Conservation (phyloP, 2,113 vertebrate species). For the Epinephelus lanceolatus region DNA sequence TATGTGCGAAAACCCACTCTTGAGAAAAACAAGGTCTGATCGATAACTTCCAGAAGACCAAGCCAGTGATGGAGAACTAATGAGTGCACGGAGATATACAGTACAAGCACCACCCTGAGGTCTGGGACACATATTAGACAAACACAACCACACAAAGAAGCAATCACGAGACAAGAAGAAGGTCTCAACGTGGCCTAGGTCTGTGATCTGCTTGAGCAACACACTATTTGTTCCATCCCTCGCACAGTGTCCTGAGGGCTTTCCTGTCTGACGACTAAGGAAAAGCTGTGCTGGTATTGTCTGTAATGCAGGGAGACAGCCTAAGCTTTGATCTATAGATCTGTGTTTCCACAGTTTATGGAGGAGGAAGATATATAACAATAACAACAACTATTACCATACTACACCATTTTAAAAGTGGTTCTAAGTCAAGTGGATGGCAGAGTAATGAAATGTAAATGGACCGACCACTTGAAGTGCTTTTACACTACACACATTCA, state of each 20-base stretch:
- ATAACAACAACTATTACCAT: no score
- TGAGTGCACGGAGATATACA: conserved; percentile 11
- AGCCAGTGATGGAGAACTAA: conserved; percentile 19
- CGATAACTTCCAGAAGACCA: neutral
- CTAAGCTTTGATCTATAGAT: conserved; percentile 38
- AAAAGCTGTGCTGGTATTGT: conserved; percentile 37
- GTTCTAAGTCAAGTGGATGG: no score
- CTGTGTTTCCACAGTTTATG: conserved; percentile 1
- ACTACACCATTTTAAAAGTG: no score
- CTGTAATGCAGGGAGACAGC: conserved; percentile 20
- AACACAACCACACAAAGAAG: conserved; percentile 39
- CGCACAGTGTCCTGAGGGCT: conserved; percentile 46
- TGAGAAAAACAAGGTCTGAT: neutral
- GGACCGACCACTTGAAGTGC: no score
- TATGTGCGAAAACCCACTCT: neutral
- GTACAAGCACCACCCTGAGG: conserved; percentile 6
- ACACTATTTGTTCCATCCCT: conserved; percentile 64
- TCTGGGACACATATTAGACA: conserved; percentile 16
- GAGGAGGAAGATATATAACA: conserved; percentile 8
- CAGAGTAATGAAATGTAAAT: no score
- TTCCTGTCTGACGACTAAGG: conserved; percentile 57
- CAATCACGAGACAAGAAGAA: conserved; percentile 39
- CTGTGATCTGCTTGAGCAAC: conserved; percentile 49
- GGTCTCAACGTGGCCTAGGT: conserved; percentile 27
- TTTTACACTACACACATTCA: no score